A percentile compares a stretch with the other conserved stretches of the same genome.
Evolutionary conservation across 1,140 invertebrate genomes (phyloP).

Genomic region (Ephestia elutella): DNA sequence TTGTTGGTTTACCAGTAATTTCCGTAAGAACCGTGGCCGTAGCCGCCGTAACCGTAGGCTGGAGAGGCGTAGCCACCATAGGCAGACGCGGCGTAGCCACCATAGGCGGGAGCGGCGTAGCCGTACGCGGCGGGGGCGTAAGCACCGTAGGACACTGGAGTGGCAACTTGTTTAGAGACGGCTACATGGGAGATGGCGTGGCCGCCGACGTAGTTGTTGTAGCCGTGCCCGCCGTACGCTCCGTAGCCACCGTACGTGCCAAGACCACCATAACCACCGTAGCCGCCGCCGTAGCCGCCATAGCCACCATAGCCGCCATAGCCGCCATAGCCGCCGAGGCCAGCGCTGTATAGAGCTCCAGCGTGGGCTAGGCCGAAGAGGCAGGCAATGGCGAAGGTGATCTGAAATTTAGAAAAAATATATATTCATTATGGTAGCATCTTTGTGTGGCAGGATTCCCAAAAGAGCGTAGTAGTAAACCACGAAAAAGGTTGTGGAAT

Average conservation of each 20-base stretch:
- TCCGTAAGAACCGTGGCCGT: constrained; percentile 10
- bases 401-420: constrained; percentile 14
- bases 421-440: neutral
- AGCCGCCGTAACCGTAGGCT: constrained; percentile 10
- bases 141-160: neutral
- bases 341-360: constrained; percentile 4
- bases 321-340: constrained; percentile 2
- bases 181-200: constrained; percentile 14
- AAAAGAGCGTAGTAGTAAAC: no score
- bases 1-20: constrained; percentile 1
- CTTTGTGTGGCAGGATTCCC: no score
- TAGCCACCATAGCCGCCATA: constrained; percentile 2
- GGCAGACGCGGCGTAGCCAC: constrained; percentile 11
- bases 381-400: constrained; percentile 20
- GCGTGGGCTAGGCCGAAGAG: constrained; percentile 28
- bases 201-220: constrained; percentile 10
- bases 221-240: constrained; percentile 16
- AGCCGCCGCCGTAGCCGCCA: constrained; percentile 8
- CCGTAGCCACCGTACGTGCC: constrained; percentile 12
- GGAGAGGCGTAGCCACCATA: constrained; percentile 1
- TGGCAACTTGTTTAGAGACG: constrained; percentile 8
- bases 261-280: constrained; percentile 10
- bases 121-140: constrained; percentile 9
- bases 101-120: constrained; percentile 8
- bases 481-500: no score